Percentiles rank a stretch among this genome's conserved stretches.
Evolutionary conservation across 2,113 vertebrate species (phyloP).

Genomic region (Odobenus rosmarus): DNA sequence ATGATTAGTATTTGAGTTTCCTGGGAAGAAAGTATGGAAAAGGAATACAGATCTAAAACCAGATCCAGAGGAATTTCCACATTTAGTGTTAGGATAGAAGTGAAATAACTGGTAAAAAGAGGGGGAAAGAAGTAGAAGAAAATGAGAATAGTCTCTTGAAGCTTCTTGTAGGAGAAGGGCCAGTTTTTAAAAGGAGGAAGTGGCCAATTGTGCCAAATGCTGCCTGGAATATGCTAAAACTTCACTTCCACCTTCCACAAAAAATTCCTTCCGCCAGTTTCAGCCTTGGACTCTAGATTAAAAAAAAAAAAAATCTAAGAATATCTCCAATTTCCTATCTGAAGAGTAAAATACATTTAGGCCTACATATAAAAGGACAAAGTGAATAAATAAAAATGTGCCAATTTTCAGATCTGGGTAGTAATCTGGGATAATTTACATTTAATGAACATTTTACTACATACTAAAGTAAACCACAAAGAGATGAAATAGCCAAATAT

Average conservation of each 20-base stretch:
- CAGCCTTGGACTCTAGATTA: background rate
- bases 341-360: background rate
- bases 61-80: background rate
- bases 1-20: background rate
- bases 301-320: background rate
- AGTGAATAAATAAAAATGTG: background rate
- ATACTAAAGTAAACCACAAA: background rate
- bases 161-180: background rate
- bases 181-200: background rate
- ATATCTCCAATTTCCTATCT: background rate
- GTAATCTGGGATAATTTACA: background rate
- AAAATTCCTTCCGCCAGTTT: background rate
- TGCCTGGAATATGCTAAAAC: background rate
- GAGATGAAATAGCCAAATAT: background rate
- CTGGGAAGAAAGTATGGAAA: background rate
- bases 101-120: conserved; percentile 48
- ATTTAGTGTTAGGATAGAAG: conserved; percentile 51
- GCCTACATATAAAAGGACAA: background rate
- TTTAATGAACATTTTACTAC: conserved; percentile 3
- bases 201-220: background rate
- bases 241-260: background rate
- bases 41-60: background rate
- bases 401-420: background rate
- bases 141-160: background rate
- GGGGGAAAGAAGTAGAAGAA: background rate